Percentiles rank a stretch among this genome's conserved stretches.
These are phyloP conservation scores for Penaeus japonicus DNA, from an alignment of 1,140 invertebrate genomes.

Conservation along the genomic window DNA sequence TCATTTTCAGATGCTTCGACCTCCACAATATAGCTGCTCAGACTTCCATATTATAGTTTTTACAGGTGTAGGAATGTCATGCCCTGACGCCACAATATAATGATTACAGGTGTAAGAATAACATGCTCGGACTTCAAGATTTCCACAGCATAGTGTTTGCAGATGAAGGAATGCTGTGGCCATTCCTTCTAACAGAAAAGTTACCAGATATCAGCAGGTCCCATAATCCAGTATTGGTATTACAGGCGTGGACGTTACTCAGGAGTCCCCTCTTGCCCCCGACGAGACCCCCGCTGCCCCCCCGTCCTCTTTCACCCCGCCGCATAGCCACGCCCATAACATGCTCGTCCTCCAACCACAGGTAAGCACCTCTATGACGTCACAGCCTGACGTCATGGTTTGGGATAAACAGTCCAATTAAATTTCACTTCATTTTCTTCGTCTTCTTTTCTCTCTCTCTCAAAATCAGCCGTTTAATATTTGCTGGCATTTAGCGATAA, in stretches of 20 bases:
- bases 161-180: not conserved
- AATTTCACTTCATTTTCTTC: not conserved
- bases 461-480: not conserved
- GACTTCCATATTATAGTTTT: no score
- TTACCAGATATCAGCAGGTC: no score
- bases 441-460: not conserved
- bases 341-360: conserved; percentile 74
- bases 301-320: conserved; percentile 60
- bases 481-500: not conserved
- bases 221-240: not conserved
- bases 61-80: no score
- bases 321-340: conserved; percentile 70
- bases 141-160: no score
- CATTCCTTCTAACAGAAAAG: no score
- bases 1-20: no score
- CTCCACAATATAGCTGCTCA: no score
- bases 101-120: no score
- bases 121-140: no score
- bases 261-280: conserved; percentile 51
- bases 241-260: conserved; percentile 56
- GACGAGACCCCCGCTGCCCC: conserved; percentile 60
- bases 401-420: no score
- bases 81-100: no score
- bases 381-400: not conserved
- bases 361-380: conserved; percentile 63